Conservation (phyloP, 1,140 invertebrate species). For the Drosophila repleta region DNA sequence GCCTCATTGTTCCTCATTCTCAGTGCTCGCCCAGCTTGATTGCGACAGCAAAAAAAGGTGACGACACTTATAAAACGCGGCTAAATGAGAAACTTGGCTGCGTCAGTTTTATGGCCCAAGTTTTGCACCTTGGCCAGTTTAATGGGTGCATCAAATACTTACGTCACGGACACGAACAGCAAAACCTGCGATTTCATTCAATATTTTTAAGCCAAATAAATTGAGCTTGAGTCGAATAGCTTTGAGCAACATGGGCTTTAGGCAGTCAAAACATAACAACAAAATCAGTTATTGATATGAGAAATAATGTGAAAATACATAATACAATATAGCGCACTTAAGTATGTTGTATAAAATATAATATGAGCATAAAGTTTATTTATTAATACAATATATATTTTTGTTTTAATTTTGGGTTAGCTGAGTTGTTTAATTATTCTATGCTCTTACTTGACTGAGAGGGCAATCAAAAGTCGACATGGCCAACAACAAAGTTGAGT, state of each 20-base stretch:
- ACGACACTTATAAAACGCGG: conserved; percentile 34
- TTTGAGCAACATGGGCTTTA: neutral
- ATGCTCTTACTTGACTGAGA: no score
- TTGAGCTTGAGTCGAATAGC: neutral
- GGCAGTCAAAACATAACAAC: no score
- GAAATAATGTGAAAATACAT: no score
- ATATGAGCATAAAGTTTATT: no score
- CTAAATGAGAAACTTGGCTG: conserved; percentile 41
- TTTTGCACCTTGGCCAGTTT: conserved; percentile 40
- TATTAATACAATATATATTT: no score
- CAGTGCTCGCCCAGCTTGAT: conserved; percentile 15
- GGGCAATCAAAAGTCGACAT: neutral
- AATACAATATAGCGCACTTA: no score
- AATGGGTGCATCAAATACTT: conserved; percentile 27
- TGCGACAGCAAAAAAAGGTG: conserved; percentile 4
- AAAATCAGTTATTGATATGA: no score
- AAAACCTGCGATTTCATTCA: neutral
- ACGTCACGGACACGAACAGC: conserved; percentile 4
- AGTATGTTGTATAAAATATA: no score
- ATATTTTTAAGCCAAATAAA: neutral
- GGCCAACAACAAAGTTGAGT: neutral
- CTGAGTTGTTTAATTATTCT: no score
- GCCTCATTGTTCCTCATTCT: conserved; percentile 36
- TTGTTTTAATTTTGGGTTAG: no score
- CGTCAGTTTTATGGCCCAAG: conserved; percentile 39